phyloP scores from a whole-genome alignment of 2,797 vertebrate genomes.

The Vespertilio murinus region DNA sequence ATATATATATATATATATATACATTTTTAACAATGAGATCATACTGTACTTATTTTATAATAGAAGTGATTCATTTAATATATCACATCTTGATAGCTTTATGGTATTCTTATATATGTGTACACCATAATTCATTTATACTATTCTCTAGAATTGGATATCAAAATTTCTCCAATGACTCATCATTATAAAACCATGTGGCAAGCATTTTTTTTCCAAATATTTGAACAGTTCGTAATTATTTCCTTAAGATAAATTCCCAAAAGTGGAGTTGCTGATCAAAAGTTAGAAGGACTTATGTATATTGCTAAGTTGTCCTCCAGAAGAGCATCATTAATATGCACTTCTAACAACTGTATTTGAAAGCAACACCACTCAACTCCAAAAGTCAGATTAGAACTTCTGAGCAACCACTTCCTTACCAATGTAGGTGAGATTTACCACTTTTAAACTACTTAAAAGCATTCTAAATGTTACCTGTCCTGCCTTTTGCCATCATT shows the following conservation, averaged over 20 bases:
- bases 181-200: conserved; percentile 2
- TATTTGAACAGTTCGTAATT: neutral
- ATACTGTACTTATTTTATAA: neutral
- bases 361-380: neutral
- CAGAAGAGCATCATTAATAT: neutral
- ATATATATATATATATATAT: neutral
- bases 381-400: neutral
- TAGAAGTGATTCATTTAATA: neutral
- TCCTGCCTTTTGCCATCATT: neutral
- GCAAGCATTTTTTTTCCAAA: neutral
- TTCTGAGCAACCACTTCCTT: neutral
- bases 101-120: neutral
- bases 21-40: conserved; percentile 27
- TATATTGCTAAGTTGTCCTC: neutral
- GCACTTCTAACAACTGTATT: neutral
- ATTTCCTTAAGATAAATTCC: conserved; percentile 12
- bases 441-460: conserved; percentile 3
- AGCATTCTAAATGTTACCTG: conserved; percentile 36
- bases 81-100: neutral
- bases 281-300: neutral
- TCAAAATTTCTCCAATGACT: neutral
- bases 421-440: neutral
- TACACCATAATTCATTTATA: neutral
- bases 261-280: neutral
- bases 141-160: neutral